These are phyloP conservation scores for Asobara japonica DNA, from an alignment of 1,140 invertebrate genomes.

Conservation along the genomic window DNA sequence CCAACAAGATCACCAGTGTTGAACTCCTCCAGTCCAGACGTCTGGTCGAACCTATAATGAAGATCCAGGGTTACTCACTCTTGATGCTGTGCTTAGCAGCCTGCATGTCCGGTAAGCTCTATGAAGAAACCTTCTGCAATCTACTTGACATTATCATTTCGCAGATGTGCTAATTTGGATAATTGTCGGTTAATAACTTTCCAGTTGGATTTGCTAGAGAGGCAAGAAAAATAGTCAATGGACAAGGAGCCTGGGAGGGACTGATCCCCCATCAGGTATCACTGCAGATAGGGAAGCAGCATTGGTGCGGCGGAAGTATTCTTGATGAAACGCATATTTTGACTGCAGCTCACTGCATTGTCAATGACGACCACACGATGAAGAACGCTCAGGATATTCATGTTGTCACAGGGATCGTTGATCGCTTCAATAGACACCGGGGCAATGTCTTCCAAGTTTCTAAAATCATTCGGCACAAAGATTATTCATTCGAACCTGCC, in stretches of 20 bases:
- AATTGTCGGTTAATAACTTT: not conserved
- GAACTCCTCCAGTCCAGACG: no score
- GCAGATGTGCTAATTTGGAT: no score
- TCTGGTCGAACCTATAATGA: not conserved
- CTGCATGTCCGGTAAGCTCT: not conserved
- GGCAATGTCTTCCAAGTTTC: not conserved
- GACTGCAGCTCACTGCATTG: constrained; percentile 41
- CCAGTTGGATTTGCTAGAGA: not conserved
- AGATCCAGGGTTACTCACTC: not conserved
- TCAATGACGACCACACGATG: not conserved
- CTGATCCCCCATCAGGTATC: constrained; percentile 39
- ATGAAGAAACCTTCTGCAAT: not conserved
- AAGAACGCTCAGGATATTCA: not conserved
- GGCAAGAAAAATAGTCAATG: not conserved
- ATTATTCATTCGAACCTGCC: not conserved
- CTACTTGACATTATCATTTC: not conserved
- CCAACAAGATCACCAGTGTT: no score
- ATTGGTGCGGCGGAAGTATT: constrained; percentile 35
- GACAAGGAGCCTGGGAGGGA: not conserved
- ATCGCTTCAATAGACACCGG: not conserved
- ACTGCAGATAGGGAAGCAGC: not conserved
- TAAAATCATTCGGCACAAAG: not conserved
- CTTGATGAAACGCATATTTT: constrained; percentile 24
- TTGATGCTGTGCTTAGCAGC: not conserved
- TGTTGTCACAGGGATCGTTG: constrained; percentile 13